Percentiles rank a stretch among this genome's conserved stretches.
Evolutionary conservation across 2,888 invertebrate genomes (phyloP).

Genomic region (Stenotaenia linearis): DNA sequence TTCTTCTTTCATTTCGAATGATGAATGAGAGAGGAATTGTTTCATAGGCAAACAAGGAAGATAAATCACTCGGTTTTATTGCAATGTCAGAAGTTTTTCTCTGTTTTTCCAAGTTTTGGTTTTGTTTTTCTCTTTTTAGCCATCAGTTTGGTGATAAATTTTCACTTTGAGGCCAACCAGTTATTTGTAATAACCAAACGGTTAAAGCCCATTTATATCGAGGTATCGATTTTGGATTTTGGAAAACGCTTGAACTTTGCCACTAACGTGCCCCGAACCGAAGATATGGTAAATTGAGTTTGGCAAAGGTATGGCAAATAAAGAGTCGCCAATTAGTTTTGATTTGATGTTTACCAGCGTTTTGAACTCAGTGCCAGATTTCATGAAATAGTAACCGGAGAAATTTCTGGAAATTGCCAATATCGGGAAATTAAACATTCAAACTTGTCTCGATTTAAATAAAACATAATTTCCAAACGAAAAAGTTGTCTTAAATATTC

Average conservation of each 20-base stretch:
- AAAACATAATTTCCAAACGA: background rate
- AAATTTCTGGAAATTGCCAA: background rate
- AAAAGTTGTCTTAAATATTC: background rate
- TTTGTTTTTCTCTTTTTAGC: background rate
- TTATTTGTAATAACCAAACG: background rate
- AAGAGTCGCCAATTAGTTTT: background rate
- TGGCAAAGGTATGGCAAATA: background rate
- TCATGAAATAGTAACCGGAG: background rate
- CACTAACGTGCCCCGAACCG: background rate
- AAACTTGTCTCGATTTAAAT: background rate
- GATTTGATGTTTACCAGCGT: background rate
- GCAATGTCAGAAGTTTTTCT: background rate
- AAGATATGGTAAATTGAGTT: background rate
- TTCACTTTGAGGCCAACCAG: background rate
- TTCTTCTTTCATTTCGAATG: background rate
- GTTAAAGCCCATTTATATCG: background rate
- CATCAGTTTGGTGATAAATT: background rate
- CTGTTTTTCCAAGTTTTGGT: background rate
- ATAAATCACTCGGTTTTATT: background rate
- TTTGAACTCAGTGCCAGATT: background rate
- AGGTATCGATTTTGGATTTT: background rate
- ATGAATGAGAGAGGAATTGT: slow-evolving; percentile 4
- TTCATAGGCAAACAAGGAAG: background rate
- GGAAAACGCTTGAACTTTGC: background rate
- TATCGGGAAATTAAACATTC: background rate